Evolutionary conservation across 2,888 invertebrate genomes (phyloP).

Genomic region (Digitonthophagus gazella): DNA sequence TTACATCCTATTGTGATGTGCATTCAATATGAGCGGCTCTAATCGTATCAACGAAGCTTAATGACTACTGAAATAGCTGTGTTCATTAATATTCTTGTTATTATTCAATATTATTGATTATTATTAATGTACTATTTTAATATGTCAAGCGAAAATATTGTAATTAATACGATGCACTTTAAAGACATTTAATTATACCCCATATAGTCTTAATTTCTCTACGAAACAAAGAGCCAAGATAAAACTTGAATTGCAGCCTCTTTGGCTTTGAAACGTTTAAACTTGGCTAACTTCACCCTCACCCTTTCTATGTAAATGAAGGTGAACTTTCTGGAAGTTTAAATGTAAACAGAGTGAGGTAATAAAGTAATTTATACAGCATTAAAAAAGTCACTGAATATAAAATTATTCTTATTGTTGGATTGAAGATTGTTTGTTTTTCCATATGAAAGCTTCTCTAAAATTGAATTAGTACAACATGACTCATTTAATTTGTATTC

Average conservation of each 20-base stretch:
- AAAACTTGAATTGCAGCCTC: not conserved
- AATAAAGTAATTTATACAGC: not conserved
- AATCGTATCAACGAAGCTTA: no score
- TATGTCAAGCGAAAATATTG: no score
- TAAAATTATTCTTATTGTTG: not conserved
- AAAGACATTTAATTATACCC: not conserved
- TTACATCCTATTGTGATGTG: no score
- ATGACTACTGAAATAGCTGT: no score
- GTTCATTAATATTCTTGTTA: no score
- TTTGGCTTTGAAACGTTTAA: not conserved
- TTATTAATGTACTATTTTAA: no score
- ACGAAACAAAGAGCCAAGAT: not conserved
- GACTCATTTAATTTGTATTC: not conserved
- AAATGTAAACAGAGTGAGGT: not conserved
- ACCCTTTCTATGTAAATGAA: not conserved
- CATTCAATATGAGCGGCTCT: no score
- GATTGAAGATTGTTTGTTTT: conserved; percentile 1
- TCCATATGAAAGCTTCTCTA: not conserved
- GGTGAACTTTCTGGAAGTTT: not conserved
- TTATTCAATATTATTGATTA: no score
- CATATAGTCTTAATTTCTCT: not conserved
- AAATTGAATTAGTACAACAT: not conserved
- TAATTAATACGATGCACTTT: no score
- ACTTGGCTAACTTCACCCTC: not conserved
- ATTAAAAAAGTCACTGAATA: not conserved